Evolutionary conservation across 2,113 vertebrate genomes (phyloP).

Genomic region (Octodon degus): DNA sequence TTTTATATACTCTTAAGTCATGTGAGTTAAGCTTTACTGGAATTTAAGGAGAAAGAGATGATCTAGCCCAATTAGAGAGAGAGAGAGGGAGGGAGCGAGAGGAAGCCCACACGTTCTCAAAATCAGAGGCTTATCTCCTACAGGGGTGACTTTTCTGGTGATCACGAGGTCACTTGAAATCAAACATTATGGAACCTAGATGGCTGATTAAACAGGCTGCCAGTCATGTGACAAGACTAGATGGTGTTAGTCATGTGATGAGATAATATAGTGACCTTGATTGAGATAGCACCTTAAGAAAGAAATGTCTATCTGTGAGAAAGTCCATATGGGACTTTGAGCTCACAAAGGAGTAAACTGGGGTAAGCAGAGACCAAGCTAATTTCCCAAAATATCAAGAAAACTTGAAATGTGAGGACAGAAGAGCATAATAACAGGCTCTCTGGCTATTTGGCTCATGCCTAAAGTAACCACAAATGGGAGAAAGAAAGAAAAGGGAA

Average conservation of each 20-base stretch:
- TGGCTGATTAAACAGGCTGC: neutral
- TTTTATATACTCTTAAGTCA: neutral
- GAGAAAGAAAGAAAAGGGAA: neutral
- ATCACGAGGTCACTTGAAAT: neutral
- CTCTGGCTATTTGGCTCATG: neutral
- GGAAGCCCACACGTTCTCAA: neutral
- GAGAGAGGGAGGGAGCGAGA: neutral
- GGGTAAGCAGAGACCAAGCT: neutral
- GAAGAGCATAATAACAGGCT: neutral
- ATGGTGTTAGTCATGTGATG: neutral
- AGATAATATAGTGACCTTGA: neutral
- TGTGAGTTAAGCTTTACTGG: neutral
- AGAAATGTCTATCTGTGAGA: neutral
- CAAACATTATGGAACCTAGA: neutral
- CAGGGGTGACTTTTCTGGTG: neutral
- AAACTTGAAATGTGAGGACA: neutral
- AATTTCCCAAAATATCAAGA: neutral
- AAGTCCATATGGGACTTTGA: neutral
- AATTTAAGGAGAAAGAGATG: neutral
- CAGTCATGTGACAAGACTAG: neutral
- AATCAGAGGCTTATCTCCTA: neutral
- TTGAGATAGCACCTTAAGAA: neutral
- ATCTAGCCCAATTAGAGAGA: neutral
- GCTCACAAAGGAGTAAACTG: neutral
- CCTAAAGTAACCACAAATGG: neutral